phyloP scores from a whole-genome alignment of 2,797 vertebrate species.

The Myotis pilosus region DNA sequence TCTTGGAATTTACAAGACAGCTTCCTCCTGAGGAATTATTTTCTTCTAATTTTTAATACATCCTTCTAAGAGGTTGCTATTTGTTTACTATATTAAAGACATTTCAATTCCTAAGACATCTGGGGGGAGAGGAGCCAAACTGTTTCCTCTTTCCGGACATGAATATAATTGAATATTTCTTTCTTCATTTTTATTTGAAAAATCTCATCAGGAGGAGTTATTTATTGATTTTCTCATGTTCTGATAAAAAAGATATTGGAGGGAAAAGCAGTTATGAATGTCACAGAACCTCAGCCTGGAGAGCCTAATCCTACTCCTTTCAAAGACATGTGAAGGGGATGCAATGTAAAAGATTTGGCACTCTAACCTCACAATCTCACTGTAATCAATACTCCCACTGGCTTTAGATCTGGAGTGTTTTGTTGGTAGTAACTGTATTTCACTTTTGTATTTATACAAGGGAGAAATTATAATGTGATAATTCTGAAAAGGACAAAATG shows the following conservation, averaged over 20 bases:
- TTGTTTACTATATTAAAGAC: background rate
- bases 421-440: background rate
- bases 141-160: background rate
- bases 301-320: background rate
- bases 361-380: background rate
- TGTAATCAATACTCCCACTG: background rate
- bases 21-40: background rate
- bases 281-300: background rate
- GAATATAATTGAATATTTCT: background rate
- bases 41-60: background rate
- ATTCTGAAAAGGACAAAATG: background rate
- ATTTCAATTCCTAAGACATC: background rate
- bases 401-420: background rate
- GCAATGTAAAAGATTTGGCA: background rate
- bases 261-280: constrained; percentile 17
- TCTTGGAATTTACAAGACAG: background rate
- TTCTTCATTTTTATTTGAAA: constrained; percentile 48
- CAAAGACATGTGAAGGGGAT: background rate
- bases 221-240: constrained; percentile 19
- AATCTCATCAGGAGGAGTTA: background rate
- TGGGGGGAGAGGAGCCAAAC: background rate
- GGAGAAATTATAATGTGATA: background rate
- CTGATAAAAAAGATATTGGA: constrained; percentile 6
- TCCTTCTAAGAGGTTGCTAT: background rate
- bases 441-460: background rate